Base-by-base conservation (phyloP, 2,797 vertebrate species). In the Peromyscus attwateri region DNA sequence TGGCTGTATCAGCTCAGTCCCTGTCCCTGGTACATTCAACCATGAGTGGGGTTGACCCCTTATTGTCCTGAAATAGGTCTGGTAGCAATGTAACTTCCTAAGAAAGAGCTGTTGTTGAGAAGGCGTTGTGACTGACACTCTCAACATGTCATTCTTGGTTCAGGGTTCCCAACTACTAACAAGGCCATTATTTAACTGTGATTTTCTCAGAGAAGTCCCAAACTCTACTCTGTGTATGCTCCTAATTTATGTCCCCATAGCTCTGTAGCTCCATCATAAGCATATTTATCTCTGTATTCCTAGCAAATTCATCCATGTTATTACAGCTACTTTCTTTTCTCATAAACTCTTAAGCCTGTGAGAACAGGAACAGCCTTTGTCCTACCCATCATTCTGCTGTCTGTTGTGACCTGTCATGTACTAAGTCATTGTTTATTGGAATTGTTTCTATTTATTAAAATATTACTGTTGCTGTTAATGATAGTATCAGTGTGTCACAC, bases 181-280 rank as follows among this genome's bases (percentile, higher is more conserved):
- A 92, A 81, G 31, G 80, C 27, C 77, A 52, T 82, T 79, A 62
- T 49, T 95, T 96, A 88, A 91, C 14, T 94, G 68, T 57, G 70
- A 55, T 55, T 87, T 71, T 49, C 83, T 87, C 49, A 27, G 82
- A 31, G 43, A 93, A 83, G 31, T 19, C 77, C 68, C 37, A 81
- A 37, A 68, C 57, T 57, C 34, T n/a, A 49, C 16, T 62, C 29
- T 83, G 1, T 81, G 9, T 49, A 25, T 57, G 6, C 27, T 91
- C 10, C 29, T 57, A 64, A 29, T 25, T 70, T 79, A 17, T 68
- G 37, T 10, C 73, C 17, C 82, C 60, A 23, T 60, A 29, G 76
- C 27, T 46, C n/a, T 37, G 1, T 40, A 57, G 81, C 87, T 92
- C 19, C 34, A 79, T 27, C 31, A 40, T 73, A 46, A 89, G 37